Conservation (phyloP, 2,113 vertebrate species). For the Orthonyx spaldingii region DNA sequence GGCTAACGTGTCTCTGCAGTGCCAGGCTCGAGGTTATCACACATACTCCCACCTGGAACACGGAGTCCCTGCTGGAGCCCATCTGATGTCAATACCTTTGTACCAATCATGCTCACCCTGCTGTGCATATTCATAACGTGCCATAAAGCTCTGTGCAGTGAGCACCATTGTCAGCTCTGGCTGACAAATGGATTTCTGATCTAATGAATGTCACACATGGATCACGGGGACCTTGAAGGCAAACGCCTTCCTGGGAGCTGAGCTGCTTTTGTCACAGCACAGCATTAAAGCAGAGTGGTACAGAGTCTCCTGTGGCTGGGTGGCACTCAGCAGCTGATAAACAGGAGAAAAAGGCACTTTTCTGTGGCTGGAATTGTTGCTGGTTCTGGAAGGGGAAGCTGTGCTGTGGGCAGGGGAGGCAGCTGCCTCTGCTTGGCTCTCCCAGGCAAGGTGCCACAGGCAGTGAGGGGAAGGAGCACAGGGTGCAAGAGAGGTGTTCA, state of each 20-base stretch:
- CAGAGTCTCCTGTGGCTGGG: neutral
- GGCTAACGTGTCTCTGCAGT: neutral
- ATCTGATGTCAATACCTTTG: neutral
- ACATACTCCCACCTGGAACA: neutral
- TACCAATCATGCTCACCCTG: neutral
- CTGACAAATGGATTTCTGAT: constrained; percentile 46
- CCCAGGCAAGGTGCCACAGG: neutral
- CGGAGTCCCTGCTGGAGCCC: neutral
- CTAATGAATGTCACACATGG: neutral
- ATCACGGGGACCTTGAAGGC: constrained; percentile 25
- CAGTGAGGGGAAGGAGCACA: neutral
- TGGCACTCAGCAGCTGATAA: neutral
- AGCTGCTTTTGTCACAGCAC: neutral
- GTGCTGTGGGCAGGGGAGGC: neutral
- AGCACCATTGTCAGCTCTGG: constrained; percentile 20
- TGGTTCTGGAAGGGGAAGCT: neutral
- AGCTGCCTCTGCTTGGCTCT: neutral
- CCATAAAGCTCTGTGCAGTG: neutral
- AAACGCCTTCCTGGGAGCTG: neutral
- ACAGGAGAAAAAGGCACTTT: neutral
- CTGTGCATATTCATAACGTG: neutral
- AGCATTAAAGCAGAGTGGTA: neutral
- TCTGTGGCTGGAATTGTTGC: neutral
- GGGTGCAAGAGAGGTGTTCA: neutral
- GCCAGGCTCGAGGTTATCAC: neutral